phyloP scores from a whole-genome alignment of 2,888 invertebrate genomes.

The Morinoia aosen region DNA sequence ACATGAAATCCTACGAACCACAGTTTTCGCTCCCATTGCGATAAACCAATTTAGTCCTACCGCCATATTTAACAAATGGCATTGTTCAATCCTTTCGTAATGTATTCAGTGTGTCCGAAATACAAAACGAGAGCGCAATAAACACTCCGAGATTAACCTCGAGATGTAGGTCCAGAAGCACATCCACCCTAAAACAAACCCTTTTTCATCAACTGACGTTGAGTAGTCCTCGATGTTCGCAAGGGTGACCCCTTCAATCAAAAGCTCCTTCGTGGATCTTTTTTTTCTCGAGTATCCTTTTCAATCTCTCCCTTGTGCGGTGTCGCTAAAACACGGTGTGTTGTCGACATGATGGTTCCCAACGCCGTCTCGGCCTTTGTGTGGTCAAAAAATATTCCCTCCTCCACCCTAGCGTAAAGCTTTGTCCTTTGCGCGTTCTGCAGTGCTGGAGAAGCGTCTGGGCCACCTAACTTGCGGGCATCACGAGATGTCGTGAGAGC shows the following conservation, averaged over 20 bases:
- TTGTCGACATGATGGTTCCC: constrained; percentile 49
- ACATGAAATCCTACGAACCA: not conserved
- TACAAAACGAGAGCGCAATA: not conserved
- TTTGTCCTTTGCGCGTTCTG: constrained; percentile 30
- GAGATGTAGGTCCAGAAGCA: not conserved
- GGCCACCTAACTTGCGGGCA: constrained; percentile 52
- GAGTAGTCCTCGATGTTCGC: not conserved
- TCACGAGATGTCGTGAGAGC: constrained; percentile 49
- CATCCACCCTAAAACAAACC: constrained; percentile 32
- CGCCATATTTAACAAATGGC: not conserved
- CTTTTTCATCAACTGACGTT: constrained; percentile 14
- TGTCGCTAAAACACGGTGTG: constrained; percentile 47
- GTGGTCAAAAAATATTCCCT: constrained; percentile 51
- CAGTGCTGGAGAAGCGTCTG: not conserved
- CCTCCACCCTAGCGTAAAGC: constrained; percentile 43
- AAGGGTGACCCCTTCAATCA: constrained; percentile 32
- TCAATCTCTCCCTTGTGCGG: constrained; percentile 40
- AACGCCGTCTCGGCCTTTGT: constrained; percentile 52
- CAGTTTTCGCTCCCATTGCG: not conserved
- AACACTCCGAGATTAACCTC: not conserved
- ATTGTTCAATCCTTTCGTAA: not conserved
- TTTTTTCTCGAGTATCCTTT: constrained; percentile 35
- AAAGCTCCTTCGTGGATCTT: constrained; percentile 11
- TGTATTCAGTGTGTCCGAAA: not conserved
- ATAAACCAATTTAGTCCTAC: not conserved